A percentile compares a stretch with the other conserved stretches of the same genome.
Evolutionary conservation across 2,797 vertebrate genomes (phyloP).

Genomic region (Nyctibius grandis): DNA sequence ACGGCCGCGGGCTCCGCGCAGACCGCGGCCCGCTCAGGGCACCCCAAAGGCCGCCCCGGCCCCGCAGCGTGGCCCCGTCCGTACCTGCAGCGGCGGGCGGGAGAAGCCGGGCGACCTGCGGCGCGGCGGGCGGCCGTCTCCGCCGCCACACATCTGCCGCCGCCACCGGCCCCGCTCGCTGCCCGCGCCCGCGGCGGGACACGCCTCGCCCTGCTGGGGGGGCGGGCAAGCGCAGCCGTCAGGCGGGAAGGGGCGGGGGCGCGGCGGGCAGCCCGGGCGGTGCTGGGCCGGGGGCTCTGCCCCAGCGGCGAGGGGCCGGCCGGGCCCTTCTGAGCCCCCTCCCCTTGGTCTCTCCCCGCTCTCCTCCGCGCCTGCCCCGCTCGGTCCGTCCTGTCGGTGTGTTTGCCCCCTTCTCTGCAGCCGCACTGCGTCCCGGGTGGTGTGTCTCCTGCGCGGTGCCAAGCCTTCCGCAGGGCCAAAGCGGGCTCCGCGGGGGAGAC

Average conservation of each 20-base stretch:
- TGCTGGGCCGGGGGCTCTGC: not conserved
- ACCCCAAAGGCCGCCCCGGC: not conserved
- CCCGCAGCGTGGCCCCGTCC: not conserved
- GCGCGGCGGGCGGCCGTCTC: not conserved
- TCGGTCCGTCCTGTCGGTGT: accelerated
- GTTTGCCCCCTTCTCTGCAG: accelerated
- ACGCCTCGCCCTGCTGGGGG: not conserved
- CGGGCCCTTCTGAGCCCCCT: too few species aligned
- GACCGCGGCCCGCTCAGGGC: not conserved
- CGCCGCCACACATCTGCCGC: not conserved
- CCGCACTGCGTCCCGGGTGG: accelerated
- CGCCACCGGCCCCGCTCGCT: not conserved
- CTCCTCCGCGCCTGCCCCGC: not conserved
- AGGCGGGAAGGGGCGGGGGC: not conserved
- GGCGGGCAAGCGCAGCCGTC: not conserved
- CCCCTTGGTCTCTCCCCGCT: too few species aligned
- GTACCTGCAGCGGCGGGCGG: conserved; percentile 18
- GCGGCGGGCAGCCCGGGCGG: not conserved
- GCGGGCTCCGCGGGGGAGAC: too few species aligned
- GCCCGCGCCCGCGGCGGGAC: not conserved
- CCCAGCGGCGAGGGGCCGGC: not conserved
- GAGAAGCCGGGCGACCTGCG: too few species aligned
- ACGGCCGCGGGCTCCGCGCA: not conserved
- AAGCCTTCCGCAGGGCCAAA: accelerated
- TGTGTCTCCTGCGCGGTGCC: not conserved